phyloP scores from a whole-genome alignment of 2,888 invertebrate genomes.

The Leptopilina syphax region DNA sequence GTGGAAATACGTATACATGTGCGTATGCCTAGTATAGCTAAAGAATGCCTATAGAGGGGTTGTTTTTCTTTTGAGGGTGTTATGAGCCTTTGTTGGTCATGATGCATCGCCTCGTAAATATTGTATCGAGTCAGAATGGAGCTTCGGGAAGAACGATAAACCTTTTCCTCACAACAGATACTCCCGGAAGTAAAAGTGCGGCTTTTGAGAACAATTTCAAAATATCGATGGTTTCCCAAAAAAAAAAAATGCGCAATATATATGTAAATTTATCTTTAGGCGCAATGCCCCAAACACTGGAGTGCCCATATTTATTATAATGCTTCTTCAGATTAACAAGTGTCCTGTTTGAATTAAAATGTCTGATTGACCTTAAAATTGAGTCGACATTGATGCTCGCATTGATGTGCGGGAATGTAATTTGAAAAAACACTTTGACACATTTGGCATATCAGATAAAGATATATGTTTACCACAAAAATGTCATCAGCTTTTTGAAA shows the following conservation, averaged over 20 bases:
- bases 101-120: slow-evolving; percentile 77
- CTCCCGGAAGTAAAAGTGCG: slow-evolving; percentile 10
- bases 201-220: background rate
- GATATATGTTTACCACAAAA: slow-evolving; percentile 3
- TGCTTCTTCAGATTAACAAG: too few species aligned
- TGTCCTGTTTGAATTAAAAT: too few species aligned
- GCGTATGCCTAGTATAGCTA: slow-evolving; percentile 30
- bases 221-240: background rate
- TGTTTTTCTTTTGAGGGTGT: slow-evolving; percentile 69
- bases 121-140: slow-evolving; percentile 71
- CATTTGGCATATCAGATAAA: slow-evolving; percentile 1
- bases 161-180: slow-evolving; percentile 52
- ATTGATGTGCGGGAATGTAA: too few species aligned
- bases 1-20: slow-evolving; percentile 37
- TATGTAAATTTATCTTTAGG: too few species aligned
- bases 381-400: too few species aligned
- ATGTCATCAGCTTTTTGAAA: slow-evolving; percentile 20
- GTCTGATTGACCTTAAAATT: too few species aligned
- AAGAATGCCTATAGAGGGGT: slow-evolving; percentile 52
- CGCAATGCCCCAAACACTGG: too few species aligned
- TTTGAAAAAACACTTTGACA: background rate
- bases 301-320: too few species aligned
- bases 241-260: background rate
- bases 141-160: slow-evolving; percentile 65
- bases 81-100: slow-evolving; percentile 74